Percentiles rank a stretch among this genome's conserved stretches.
Conservation (phyloP, 2,888 invertebrate genomes). For the Brenthis ino region DNA sequence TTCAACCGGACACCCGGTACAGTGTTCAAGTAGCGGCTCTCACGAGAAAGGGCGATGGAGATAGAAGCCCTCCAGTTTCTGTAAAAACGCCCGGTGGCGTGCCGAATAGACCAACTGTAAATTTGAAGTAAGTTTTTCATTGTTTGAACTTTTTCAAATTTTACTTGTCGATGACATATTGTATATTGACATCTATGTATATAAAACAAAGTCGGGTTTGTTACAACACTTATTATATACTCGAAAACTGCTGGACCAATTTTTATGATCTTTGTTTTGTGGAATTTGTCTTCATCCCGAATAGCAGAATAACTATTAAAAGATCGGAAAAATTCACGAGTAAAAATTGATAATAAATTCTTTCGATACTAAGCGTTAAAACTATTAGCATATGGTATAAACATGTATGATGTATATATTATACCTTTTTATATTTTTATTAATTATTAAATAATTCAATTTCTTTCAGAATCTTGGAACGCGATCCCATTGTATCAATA, state of each 20-base stretch:
- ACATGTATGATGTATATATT: too few relatives aligned
- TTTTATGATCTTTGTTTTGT: too few relatives aligned
- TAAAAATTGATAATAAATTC: too few relatives aligned
- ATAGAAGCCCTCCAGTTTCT: conserved; percentile 91
- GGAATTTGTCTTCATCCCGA: too few relatives aligned
- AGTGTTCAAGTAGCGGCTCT: conserved; percentile 97
- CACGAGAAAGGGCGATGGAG: conserved; percentile 98
- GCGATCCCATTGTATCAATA: conserved; percentile 93
- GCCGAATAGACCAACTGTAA: conserved; percentile 91
- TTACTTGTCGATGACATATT: background rate
- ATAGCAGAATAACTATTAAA: too few relatives aligned
- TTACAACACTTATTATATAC: too few relatives aligned
- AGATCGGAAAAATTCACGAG: too few relatives aligned
- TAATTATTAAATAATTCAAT: conserved; percentile 28
- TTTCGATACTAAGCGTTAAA: too few relatives aligned
- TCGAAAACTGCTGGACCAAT: too few relatives aligned
- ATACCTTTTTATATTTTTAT: background rate
- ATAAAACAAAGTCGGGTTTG: too few relatives aligned
- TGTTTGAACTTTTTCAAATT: background rate
- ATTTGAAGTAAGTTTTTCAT: conserved; percentile 85
- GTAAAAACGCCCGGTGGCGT: conserved; percentile 97
- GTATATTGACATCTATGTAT: too few relatives aligned
- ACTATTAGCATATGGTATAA: too few relatives aligned
- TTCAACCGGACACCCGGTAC: conserved; percentile 98
- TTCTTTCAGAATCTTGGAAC: conserved; percentile 87